Evolutionary conservation across 2,113 vertebrate species (phyloP), one percentile per base, ranked within the genome.

Genomic region (Paralichthys olivaceus): DNA sequence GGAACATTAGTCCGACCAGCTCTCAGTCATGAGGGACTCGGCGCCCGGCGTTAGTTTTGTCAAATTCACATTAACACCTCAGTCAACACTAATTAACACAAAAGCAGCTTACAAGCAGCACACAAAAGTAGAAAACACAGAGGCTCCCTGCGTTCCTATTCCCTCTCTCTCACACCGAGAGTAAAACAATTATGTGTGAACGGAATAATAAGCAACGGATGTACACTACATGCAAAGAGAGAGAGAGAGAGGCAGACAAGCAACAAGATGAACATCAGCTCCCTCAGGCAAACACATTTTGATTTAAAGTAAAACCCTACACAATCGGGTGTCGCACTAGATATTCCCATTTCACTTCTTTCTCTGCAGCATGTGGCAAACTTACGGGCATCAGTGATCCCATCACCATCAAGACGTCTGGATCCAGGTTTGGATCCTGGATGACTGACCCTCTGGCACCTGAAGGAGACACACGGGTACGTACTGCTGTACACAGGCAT

Each of bases 371-470:
- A 2, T 99, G 98, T 15, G 98, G 98, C 77, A 99, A 98, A 89
- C 90, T 99, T 93, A 99, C 97, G 0, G 96, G 96, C 84, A 98
- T 99, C 83, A 98, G 98, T 26, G 97, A 98, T 49, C 96, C 98
- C 0, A 95, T 98, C 91, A 98, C 97, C 5, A 91, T 99, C 89
- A 99, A 98, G 94, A 96, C 96, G 14, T 99, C 98, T 0, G 98
- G 98, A 55, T 98, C 98, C 9, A 93, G 98, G 81, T 99, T 98
- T 0, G 98, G 98, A 43, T 98, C 98, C 15, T 99, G 98, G 98
- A 99, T 99, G 98, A 99, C 97, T 0, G 98, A 99, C 72, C 98
- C 98, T 2, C 91, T 97, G 65, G 97, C 98, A 23, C 95, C 97
- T 0, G 98, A 98, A 90, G 98, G 97, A 64, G 98, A 99, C 49